Base-by-base conservation (phyloP, 2,797 vertebrate species). In the Yasuhikotakia modesta region DNA sequence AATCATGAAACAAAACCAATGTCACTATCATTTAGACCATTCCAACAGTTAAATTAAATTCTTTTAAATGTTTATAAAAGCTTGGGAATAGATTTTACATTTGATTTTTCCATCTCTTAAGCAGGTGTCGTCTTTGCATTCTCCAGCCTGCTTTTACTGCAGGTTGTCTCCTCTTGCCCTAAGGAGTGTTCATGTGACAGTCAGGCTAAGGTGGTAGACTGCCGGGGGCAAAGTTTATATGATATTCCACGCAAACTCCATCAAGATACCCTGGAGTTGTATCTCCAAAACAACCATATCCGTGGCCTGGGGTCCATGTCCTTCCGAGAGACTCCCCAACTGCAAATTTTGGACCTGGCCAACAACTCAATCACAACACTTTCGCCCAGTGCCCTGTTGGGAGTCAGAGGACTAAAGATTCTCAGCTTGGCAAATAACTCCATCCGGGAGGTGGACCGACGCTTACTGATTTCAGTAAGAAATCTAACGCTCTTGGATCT, bases 291-390 rank as follows among this genome's bases (percentile, higher is more conserved):
- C 60, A 99, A 99, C 71, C 94, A 87, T 4, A 96, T 99, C 86
- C 90, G 91, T 79, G 93, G 92, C 66, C 90, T 99, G 72, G 93
- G 93, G 71, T 93, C 93, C 24, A 93, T 92, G 65, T 92, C 94
- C 30, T 97, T 99, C 86, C 88, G 88, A 69, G 93, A 95, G 53
- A 93, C 94, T 5, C 92, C 95, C 0, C 66, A 91, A 6, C 94
- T 99, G 24, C 94, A 90, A 57, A 91, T 95, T 84, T 87, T 99
- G 32, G 94, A 99, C 85, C 87, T 99, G 80, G 93, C 96, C 2
- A 99, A 99, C 83, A 99, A 99, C 91, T 96, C 95, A 1, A 93
- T 99, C 83, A 94, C 95, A 43, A 89, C 85, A 4, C 82, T 99
- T 85, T 94, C 92, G 7, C 91, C 94, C 0, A 94, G 91, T 27